Evolutionary conservation across 2,888 invertebrate species (phyloP).

Genomic region (Ceriagrion tenellum): DNA sequence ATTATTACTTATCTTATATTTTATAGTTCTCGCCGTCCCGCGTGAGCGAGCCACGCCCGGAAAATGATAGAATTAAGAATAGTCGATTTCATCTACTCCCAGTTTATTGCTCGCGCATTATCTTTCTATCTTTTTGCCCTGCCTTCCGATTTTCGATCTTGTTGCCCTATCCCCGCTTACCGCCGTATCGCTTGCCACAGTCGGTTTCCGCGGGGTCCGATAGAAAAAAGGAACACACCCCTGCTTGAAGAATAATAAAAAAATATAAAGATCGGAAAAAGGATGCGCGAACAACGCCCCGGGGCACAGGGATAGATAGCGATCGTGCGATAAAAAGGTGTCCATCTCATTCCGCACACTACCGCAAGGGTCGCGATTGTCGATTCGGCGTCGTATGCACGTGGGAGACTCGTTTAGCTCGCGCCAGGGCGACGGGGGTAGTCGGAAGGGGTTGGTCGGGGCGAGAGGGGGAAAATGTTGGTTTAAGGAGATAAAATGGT

Average conservation of each 20-base stretch:
- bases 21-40: not conserved
- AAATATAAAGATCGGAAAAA: not conserved
- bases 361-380: not conserved
- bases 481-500: not conserved
- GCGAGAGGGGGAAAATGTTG: not conserved
- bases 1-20: no score
- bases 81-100: not conserved
- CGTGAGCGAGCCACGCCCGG: not conserved
- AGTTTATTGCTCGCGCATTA: conserved; percentile 13
- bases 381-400: not conserved
- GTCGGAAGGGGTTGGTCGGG: not conserved
- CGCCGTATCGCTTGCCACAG: not conserved
- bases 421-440: not conserved
- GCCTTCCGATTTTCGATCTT: no score
- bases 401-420: not conserved
- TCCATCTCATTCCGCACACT: conserved; percentile 46
- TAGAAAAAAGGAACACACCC: no score
- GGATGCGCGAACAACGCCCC: conserved; percentile 21
- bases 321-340: conserved; percentile 58
- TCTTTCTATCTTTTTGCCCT: conserved; percentile 22
- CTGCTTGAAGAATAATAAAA: not conserved
- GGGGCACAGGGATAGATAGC: not conserved
- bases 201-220: not conserved
- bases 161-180: no score
- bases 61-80: conserved; percentile 23